Percentiles rank a stretch among this genome's conserved stretches.
Conservation (phyloP, 1,140 invertebrate genomes). For the Pseudomyrmex pallidus region DNA sequence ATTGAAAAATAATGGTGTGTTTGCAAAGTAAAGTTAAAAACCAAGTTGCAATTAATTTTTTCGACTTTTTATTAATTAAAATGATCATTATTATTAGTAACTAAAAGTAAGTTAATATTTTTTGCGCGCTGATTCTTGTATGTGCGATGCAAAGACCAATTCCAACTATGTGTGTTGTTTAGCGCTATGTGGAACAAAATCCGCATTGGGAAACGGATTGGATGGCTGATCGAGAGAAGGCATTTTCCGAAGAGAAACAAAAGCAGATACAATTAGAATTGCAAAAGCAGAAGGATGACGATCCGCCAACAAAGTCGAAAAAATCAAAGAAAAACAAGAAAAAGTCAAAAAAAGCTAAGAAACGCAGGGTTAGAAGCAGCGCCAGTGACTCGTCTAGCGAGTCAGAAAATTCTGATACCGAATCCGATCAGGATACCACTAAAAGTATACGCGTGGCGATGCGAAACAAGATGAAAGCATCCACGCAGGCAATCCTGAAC, state of each 20-base stretch:
- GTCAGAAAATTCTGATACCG: slow-evolving; percentile 85
- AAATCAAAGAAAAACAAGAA: slow-evolving; percentile 87
- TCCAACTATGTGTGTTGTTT: slow-evolving; percentile 51
- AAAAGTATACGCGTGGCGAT: slow-evolving; percentile 89
- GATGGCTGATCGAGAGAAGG: slow-evolving; percentile 92
- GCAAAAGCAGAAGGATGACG: slow-evolving; percentile 84
- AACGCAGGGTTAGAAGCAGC: slow-evolving; percentile 85
- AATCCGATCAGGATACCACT: slow-evolving; percentile 85
- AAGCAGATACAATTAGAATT: slow-evolving; percentile 82
- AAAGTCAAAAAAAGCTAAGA: slow-evolving; percentile 87
- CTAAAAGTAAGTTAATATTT: slow-evolving; percentile 14
- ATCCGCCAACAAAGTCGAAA: slow-evolving; percentile 73
- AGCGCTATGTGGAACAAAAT: slow-evolving; percentile 92
- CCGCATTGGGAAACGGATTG: slow-evolving; percentile 94
- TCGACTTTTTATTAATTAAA: slow-evolving; percentile 27
- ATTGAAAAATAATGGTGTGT: neutral
- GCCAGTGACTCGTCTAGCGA: slow-evolving; percentile 84
- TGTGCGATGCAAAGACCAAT: neutral
- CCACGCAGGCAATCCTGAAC: slow-evolving; percentile 83
- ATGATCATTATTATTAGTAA: neutral
- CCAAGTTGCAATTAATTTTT: slow-evolving; percentile 2
- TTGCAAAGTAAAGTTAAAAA: slow-evolving; percentile 9
- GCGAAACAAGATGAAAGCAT: slow-evolving; percentile 87
- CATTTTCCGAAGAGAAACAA: slow-evolving; percentile 86
- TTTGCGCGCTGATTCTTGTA: neutral